Evolutionary conservation across 2,888 invertebrate species (phyloP), one percentile per base, ranked within the genome.

Genomic region (Melipona beecheii): DNA sequence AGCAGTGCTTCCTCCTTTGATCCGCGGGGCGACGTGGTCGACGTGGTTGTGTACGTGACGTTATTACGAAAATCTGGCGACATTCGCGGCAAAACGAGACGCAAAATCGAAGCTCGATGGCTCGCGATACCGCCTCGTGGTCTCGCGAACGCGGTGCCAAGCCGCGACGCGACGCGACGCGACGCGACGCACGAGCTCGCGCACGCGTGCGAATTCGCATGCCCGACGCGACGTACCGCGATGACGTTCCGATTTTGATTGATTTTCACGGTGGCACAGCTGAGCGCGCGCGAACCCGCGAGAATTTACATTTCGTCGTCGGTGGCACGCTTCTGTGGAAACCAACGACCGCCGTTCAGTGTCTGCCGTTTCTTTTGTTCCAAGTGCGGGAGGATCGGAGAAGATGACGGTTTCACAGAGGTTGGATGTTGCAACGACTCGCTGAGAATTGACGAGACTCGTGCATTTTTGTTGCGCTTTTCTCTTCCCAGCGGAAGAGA

Each of bases 41-140:
- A 88, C 88, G 43, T 43, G 87, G 89, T 78, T 86, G 83, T 85
- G 87, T 90, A 92, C 92, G 92, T 92, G 92, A 92, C 92, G 90
- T 92, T 91, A 92, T 92, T 93, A 93, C 91, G 88, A 90, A 85
- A 85, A 81, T 80, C 78, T 76, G 72, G 68, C 76, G 43, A 43
- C 43, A 43, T 43, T 43, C 78, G 68, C 69, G 60, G 24, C 60
- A 36, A 17, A 2, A 31, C 69, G 74, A 49, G 73, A 86, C 83
- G 86, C 82, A 82, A 86, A 87, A 88, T 86, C 85, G 84, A 83
- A 84, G 65, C 76, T 69, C 74, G 66, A 60, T 70, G 31, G 49
- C 19, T 64, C 62, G n/a, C 56, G 50, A 50, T 50, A 17, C 50
- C 50, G 0, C 17, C 43, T 43, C 43, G 43, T 43, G 43, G 50